phyloP scores from a whole-genome alignment of 2,888 invertebrate genomes.

The Augiades crinisus region DNA sequence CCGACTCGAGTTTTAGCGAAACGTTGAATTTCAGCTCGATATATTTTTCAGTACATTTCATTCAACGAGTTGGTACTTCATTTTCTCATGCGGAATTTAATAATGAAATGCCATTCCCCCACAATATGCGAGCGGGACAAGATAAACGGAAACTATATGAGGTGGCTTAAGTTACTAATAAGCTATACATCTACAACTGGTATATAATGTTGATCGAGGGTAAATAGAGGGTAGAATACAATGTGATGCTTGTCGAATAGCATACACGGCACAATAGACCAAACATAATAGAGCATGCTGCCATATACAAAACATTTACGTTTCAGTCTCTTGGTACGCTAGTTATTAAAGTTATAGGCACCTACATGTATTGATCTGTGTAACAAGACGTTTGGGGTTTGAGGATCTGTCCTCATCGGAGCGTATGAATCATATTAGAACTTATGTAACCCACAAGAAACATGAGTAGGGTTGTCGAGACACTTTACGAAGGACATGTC shows the following conservation, averaged over 20 bases:
- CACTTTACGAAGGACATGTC: neutral
- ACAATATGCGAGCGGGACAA: too few relatives aligned
- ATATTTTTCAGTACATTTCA: neutral
- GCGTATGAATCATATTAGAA: slow-evolving; percentile 7
- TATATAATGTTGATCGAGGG: neutral
- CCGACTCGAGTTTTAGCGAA: too few relatives aligned
- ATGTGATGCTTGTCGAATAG: slow-evolving; percentile 1
- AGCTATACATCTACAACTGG: too few relatives aligned
- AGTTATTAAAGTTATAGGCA: neutral
- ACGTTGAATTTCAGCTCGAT: neutral
- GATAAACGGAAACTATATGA: too few relatives aligned
- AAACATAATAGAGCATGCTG: neutral
- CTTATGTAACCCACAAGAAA: slow-evolving; percentile 14
- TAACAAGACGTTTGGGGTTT: slow-evolving; percentile 9
- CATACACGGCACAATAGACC: neutral
- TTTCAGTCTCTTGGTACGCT: slow-evolving; percentile 3
- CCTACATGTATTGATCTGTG: slow-evolving; percentile 16
- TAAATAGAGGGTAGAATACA: neutral
- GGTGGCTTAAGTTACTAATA: too few relatives aligned
- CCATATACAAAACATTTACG: slow-evolving; percentile 5
- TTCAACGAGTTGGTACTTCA: neutral
- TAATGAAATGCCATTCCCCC: neutral
- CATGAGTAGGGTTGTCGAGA: slow-evolving; percentile 4
- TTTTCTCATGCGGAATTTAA: neutral
- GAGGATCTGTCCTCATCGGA: slow-evolving; percentile 1